phyloP scores from a whole-genome alignment of 2,888 invertebrate species.

The Sesia apiformis region DNA sequence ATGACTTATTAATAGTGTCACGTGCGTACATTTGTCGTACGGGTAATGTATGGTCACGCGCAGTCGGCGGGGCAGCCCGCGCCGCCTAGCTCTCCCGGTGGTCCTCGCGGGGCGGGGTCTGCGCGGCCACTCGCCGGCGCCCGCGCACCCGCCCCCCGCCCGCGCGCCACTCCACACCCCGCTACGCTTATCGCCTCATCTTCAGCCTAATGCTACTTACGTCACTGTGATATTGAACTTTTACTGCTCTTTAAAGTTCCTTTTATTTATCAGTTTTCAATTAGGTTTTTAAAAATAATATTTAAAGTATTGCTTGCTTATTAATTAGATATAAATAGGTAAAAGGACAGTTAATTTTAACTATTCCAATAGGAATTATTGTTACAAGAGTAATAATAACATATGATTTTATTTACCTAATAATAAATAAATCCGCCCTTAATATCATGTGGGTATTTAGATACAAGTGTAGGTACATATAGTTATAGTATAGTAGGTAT shows the following conservation, averaged over 20 bases:
- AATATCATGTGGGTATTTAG: no score
- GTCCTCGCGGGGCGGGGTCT: constrained; percentile 71
- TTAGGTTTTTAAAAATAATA: not conserved
- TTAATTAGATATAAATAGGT: no score
- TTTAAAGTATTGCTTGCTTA: no score
- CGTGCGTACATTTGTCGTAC: constrained; percentile 38
- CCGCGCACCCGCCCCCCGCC: constrained; percentile 23
- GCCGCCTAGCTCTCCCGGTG: constrained; percentile 74
- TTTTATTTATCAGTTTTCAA: not conserved
- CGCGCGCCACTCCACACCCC: constrained; percentile 16
- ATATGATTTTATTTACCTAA: no score
- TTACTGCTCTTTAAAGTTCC: not conserved
- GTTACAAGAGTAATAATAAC: no score
- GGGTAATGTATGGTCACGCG: constrained; percentile 25
- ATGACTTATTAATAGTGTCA: constrained; percentile 45
- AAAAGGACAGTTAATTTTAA: no score
- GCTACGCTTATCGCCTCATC: constrained; percentile 62
- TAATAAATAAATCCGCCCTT: no score
- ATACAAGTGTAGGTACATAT: no score
- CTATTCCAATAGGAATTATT: no score
- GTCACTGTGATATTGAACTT: not conserved
- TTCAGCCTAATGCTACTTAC: constrained; percentile 55
- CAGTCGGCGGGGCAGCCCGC: constrained; percentile 23
- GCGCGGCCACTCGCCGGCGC: constrained; percentile 61
- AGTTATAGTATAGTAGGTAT: no score